phyloP scores from a whole-genome alignment of 1,140 invertebrate species.

The Araneus ventricosus region DNA sequence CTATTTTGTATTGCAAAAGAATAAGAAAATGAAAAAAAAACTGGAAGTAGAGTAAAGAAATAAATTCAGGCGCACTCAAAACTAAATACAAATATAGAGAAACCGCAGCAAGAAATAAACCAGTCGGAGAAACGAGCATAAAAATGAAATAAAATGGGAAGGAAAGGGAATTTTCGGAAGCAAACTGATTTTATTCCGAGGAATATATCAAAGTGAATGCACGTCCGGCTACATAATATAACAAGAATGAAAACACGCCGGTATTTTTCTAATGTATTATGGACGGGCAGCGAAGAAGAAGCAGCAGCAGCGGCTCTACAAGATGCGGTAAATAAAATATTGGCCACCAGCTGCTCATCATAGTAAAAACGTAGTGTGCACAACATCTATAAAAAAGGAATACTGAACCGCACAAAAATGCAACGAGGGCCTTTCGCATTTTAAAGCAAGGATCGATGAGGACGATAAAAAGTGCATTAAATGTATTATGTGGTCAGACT shows the following conservation, averaged over 20 bases:
- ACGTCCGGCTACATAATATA: constrained; percentile 72
- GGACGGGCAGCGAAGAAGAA: constrained; percentile 66
- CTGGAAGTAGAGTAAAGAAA: constrained; percentile 20
- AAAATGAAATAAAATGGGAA: constrained; percentile 73
- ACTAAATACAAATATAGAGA: constrained; percentile 63
- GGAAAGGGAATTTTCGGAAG: constrained; percentile 50
- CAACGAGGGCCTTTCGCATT: constrained; percentile 57
- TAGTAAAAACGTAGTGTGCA: constrained; percentile 65
- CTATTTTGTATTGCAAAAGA: constrained; percentile 56
- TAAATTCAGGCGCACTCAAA: constrained; percentile 52
- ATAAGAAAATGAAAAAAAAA: background rate
- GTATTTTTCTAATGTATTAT: constrained; percentile 76
- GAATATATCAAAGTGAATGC: constrained; percentile 66
- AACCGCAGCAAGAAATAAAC: constrained; percentile 72
- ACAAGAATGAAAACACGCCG: constrained; percentile 71
- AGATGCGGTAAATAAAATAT: constrained; percentile 74
- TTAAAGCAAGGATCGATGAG: constrained; percentile 65
- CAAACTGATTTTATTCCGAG: constrained; percentile 75
- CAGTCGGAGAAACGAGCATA: constrained; percentile 68
- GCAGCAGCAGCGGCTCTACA: constrained; percentile 7
- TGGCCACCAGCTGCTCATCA: constrained; percentile 73
- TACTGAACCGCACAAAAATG: constrained; percentile 44
- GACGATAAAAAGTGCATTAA: constrained; percentile 76
- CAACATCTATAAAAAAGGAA: constrained; percentile 68
- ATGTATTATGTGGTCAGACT: constrained; percentile 76